Percentiles rank a stretch among this genome's conserved stretches.
phyloP scores from a whole-genome alignment of 2,113 vertebrate species.

The Rafetus swinhoei region DNA sequence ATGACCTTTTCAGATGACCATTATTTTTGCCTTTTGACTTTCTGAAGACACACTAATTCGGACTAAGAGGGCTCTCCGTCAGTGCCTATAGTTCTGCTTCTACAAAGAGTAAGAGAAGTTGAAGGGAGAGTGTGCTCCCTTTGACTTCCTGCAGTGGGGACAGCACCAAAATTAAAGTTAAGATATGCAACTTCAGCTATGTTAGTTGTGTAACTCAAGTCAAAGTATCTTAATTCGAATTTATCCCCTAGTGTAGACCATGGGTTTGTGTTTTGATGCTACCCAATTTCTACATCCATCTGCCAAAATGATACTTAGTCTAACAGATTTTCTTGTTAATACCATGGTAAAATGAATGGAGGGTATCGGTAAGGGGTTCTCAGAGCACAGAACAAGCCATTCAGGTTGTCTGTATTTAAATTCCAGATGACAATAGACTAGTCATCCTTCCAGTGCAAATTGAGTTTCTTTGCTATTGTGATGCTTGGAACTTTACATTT shows the following conservation, averaged over 20 bases:
- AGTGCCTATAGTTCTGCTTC: too few relatives aligned
- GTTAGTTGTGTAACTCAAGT: too few relatives aligned
- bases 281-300: background rate
- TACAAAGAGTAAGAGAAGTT: too few relatives aligned
- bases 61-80: too few relatives aligned
- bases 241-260: too few relatives aligned
- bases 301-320: background rate
- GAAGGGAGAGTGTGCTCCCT: too few relatives aligned
- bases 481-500: background rate
- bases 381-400: accelerated
- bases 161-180: too few relatives aligned
- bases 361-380: background rate
- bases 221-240: too few relatives aligned
- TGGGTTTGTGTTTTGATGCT: background rate
- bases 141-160: too few relatives aligned
- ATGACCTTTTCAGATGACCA: background rate
- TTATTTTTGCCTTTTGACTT: background rate
- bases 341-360: accelerated
- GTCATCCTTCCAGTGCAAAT: background rate
- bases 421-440: accelerated
- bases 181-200: too few relatives aligned
- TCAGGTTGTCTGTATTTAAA: background rate
- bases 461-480: background rate
- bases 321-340: background rate
- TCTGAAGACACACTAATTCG: background rate